These are phyloP conservation scores for Enteromius anoplus DNA, from an alignment of 2,797 vertebrate genomes.

Conservation along the genomic window DNA sequence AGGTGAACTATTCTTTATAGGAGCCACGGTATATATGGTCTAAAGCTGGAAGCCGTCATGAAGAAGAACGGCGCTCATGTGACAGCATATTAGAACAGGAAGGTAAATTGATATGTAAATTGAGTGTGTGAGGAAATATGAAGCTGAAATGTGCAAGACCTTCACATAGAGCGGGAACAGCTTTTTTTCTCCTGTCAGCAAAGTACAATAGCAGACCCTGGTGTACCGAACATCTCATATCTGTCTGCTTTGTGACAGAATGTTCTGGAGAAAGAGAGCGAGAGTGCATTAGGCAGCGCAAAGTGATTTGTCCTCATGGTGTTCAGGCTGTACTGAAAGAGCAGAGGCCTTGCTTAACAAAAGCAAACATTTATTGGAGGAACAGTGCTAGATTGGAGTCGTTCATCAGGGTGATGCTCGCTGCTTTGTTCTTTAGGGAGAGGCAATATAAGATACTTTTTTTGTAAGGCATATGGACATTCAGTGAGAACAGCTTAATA, in stretches of 20 bases:
- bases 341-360: conserved; percentile 28
- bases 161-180: conserved; percentile 4
- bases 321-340: conserved; percentile 9
- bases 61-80: conserved; percentile 77
- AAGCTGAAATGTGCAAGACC: conserved; percentile 38
- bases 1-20: background rate
- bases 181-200: conserved; percentile 30
- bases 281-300: conserved; percentile 34
- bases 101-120: conserved; percentile 85
- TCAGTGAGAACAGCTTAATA: conserved; percentile 35
- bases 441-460: conserved; percentile 53
- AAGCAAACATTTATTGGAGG: conserved; percentile 31
- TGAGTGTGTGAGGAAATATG: conserved; percentile 44
- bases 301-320: conserved; percentile 49
- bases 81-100: conserved; percentile 78
- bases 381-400: conserved; percentile 42
- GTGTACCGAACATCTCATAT: conserved; percentile 18
- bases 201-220: conserved; percentile 30
- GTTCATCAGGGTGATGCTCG: conserved; percentile 41
- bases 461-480: conserved; percentile 29
- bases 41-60: conserved; percentile 63
- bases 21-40: conserved; percentile 20
- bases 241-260: conserved; percentile 26
- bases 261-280: conserved; percentile 29
- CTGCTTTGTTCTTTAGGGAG: conserved; percentile 44